phyloP scores from a whole-genome alignment of 2,888 invertebrate species.

The Smittia sp. region DNA sequence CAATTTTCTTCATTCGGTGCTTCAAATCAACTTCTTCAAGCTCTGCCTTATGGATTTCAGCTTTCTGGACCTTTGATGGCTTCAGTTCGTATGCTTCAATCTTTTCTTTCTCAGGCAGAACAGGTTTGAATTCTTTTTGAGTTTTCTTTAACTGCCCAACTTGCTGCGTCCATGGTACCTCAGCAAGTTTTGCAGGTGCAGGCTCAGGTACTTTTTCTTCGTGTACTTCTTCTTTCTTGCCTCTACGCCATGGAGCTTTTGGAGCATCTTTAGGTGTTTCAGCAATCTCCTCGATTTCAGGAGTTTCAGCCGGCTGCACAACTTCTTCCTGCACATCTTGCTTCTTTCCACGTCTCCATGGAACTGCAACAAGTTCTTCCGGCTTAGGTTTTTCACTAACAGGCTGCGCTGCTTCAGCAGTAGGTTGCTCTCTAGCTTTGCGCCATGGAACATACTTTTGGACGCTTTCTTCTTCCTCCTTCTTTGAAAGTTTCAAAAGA shows the following conservation, averaged over 20 bases:
- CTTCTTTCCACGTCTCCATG: slow-evolving; percentile 21
- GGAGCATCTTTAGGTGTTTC: slow-evolving; percentile 45
- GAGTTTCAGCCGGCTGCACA: slow-evolving; percentile 41
- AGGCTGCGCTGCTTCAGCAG: slow-evolving; percentile 45
- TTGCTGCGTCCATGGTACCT: slow-evolving; percentile 64
- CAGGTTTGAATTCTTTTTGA: slow-evolving; percentile 50
- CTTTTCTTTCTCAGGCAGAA: slow-evolving; percentile 49
- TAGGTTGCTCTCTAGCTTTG: slow-evolving; percentile 44
- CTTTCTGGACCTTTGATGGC: slow-evolving; percentile 58
- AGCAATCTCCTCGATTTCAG: slow-evolving; percentile 48
- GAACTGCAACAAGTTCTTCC: neutral
- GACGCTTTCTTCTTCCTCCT: slow-evolving; percentile 44
- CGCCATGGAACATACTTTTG: slow-evolving; percentile 43
- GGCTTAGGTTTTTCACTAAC: slow-evolving; percentile 43
- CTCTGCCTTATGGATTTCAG: slow-evolving; percentile 57
- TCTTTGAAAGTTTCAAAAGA: slow-evolving; percentile 43
- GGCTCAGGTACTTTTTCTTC: slow-evolving; percentile 42
- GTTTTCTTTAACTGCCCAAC: slow-evolving; percentile 58
- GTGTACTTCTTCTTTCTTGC: slow-evolving; percentile 51
- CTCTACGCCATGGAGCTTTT: slow-evolving; percentile 50
- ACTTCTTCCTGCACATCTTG: slow-evolving; percentile 44
- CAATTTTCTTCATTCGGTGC: slow-evolving; percentile 45
- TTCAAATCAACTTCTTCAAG: slow-evolving; percentile 54
- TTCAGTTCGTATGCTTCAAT: slow-evolving; percentile 57
- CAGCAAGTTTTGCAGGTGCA: neutral